Evolutionary conservation across 2,888 invertebrate genomes (phyloP).

Genomic region (Anarsia innoxiella): DNA sequence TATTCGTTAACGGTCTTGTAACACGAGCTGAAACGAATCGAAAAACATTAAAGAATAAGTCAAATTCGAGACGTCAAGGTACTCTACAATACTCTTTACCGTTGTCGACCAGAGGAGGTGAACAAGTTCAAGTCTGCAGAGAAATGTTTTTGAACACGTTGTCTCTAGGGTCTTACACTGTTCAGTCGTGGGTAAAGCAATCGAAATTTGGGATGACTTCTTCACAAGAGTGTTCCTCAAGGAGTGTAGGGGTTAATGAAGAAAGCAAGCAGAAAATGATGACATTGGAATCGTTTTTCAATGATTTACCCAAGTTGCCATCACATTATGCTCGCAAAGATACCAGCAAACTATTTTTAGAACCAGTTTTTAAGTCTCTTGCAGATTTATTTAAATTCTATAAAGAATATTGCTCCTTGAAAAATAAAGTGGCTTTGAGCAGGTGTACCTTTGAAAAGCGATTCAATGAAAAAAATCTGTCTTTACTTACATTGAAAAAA

Average conservation of each 20-base stretch:
- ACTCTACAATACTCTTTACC: background rate
- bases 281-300: background rate
- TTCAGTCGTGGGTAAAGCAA: constrained; percentile 1
- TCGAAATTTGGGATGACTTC: background rate
- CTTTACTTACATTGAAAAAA: constrained; percentile 22
- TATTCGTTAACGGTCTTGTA: constrained; percentile 5
- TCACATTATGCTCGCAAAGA: constrained; percentile 9
- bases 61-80: constrained; percentile 1
- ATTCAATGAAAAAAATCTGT: constrained; percentile 23
- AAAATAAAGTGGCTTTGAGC: constrained; percentile 16
- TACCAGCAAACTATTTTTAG: constrained; percentile 21
- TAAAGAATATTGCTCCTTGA: constrained; percentile 17
- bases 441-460: constrained; percentile 22
- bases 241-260: background rate
- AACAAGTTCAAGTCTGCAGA: constrained; percentile 4
- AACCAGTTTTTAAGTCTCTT: constrained; percentile 18
- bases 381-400: constrained; percentile 20
- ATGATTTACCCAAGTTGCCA: constrained; percentile 1
- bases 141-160: constrained; percentile 4
- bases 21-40: background rate
- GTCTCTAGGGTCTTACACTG: background rate
- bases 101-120: background rate
- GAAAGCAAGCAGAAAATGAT: no score
- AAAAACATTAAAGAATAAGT: constrained; percentile 8
- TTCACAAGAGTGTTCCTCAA: background rate